phyloP scores from a whole-genome alignment of 2,113 vertebrate genomes.

The Hippopotamus amphibius region DNA sequence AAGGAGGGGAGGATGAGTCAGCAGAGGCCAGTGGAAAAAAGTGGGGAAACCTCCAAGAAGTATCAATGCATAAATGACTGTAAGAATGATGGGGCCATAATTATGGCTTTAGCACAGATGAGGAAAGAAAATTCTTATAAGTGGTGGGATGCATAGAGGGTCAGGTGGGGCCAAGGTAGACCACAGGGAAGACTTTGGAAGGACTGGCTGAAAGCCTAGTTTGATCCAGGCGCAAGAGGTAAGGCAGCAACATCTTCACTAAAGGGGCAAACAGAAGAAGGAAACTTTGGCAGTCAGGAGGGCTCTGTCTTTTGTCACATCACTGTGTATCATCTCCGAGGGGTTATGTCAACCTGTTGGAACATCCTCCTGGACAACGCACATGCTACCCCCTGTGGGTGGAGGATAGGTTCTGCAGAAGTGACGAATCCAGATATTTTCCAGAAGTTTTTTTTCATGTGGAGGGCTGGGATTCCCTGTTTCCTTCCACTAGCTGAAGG shows the following conservation, averaged over 20 bases:
- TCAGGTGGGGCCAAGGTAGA: fast-evolving
- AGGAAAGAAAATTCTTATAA: neutral
- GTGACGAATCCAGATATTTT: neutral
- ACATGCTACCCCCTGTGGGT: neutral
- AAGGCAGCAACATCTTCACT: neutral
- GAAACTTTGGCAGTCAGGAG: fast-evolving
- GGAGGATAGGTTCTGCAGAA: neutral
- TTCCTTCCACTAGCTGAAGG: neutral
- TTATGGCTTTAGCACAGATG: neutral
- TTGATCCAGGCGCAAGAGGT: neutral
- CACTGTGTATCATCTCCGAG: fast-evolving
- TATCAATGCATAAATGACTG: neutral
- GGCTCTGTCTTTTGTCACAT: neutral
- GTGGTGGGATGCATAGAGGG: neutral
- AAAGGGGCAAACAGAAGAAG: neutral
- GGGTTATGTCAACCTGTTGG: neutral
- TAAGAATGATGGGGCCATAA: neutral
- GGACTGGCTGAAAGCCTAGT: neutral
- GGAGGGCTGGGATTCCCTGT: neutral
- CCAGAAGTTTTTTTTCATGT: neutral
- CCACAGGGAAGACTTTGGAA: neutral
- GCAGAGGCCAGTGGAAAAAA: neutral
- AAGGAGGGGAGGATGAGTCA: neutral
- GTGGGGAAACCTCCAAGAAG: neutral
- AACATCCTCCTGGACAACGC: neutral